phyloP scores from a whole-genome alignment of 2,797 vertebrate genomes.

The Myiotriccus ornatus region DNA sequence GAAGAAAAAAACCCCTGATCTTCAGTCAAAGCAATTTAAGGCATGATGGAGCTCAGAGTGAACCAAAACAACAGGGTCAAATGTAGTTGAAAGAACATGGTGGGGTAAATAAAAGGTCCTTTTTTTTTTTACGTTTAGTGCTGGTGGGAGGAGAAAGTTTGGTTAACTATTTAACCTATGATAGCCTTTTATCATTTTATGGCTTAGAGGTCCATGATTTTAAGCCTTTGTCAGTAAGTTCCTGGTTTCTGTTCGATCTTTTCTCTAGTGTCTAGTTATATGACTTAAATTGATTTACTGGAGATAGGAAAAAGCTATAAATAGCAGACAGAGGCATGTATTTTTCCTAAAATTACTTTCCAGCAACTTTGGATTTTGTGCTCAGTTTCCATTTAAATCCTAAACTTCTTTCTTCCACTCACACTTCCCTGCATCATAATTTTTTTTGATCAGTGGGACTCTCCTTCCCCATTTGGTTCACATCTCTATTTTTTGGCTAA shows the following conservation, averaged over 20 bases:
- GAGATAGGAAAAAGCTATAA: neutral
- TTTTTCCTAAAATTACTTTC: neutral
- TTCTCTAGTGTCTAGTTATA: neutral
- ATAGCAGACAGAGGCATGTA: neutral
- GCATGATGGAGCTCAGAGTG: neutral
- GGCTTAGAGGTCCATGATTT: neutral
- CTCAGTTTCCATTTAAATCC: neutral
- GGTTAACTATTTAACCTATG: conserved; percentile 69
- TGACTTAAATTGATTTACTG: neutral
- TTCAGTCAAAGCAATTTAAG: conserved; percentile 50
- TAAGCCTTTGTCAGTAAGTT: conserved; percentile 9
- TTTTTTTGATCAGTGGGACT: neutral
- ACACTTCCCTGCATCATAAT: neutral
- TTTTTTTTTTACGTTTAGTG: conserved; percentile 8
- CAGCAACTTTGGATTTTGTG: neutral
- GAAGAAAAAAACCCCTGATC: neutral
- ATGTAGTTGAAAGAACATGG: conserved; percentile 54
- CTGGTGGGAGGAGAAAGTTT: conserved; percentile 58
- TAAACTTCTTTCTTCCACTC: neutral
- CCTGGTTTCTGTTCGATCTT: neutral
- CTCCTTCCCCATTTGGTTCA: neutral
- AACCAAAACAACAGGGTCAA: conserved; percentile 62
- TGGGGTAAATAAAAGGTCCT: conserved; percentile 56
- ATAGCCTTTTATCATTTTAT: conserved; percentile 63
- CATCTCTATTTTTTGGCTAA: neutral